A percentile compares a stretch with the other conserved stretches of the same genome.
Conservation (phyloP, 1,140 invertebrate species). For the Drosophila repletoides region DNA sequence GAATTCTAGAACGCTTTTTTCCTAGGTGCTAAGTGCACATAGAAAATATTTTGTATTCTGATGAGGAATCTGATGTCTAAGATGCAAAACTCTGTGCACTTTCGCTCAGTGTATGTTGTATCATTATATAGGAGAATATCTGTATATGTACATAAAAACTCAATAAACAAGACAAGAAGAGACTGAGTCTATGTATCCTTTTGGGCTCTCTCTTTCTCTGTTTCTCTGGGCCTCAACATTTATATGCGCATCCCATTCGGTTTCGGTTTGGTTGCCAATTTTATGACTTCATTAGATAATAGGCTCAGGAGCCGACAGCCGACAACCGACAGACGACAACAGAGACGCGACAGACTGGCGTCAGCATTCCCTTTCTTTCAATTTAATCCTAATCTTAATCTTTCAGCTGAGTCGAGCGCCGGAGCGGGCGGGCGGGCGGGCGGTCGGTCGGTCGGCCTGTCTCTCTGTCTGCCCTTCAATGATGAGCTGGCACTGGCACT, state of each 20-base stretch:
- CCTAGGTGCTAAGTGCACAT: too few relatives aligned
- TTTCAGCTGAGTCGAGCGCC: not conserved
- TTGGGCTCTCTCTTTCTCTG: conserved; percentile 9
- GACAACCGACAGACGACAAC: conserved; percentile 24
- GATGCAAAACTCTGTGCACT: too few relatives aligned
- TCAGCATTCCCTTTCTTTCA: not conserved
- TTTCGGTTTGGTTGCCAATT: conserved; percentile 49
- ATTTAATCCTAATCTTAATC: not conserved
- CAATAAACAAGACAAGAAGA: conserved; percentile 2
- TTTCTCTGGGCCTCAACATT: not conserved
- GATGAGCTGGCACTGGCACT: not conserved
- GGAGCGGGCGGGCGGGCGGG: too few relatives aligned
- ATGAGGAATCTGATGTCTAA: too few relatives aligned
- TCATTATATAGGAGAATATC: too few relatives aligned
- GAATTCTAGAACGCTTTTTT: too few relatives aligned
- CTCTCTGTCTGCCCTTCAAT: not conserved
- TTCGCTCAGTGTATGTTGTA: too few relatives aligned
- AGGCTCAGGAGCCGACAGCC: conserved; percentile 24
- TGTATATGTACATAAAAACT: not conserved
- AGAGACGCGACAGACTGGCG: conserved; percentile 28
- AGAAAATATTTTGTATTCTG: too few relatives aligned
- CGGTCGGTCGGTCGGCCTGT: too few relatives aligned
- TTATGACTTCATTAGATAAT: conserved; percentile 68
- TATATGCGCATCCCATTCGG: conserved; percentile 31
- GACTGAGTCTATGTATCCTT: conserved; percentile 30